These are phyloP conservation scores for Dicrostonyx torquatus DNA, from an alignment of 2,797 vertebrate species.

Conservation along the genomic window DNA sequence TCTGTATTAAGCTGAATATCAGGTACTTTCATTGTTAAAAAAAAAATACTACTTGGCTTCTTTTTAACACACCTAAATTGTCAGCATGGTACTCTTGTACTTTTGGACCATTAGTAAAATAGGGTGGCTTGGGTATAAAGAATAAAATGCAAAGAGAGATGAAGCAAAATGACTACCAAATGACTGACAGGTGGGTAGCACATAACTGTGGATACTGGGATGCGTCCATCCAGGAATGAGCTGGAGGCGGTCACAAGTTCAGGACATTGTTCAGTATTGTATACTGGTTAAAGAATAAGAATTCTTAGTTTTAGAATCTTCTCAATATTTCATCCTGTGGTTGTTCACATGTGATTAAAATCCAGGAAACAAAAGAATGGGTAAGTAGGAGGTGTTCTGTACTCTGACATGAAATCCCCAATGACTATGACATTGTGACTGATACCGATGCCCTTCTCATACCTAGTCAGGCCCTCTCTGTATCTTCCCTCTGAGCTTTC, in stretches of 20 bases:
- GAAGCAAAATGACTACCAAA: too few species aligned
- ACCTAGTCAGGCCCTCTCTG: not conserved
- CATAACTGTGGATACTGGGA: accelerated
- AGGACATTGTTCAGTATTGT: not conserved
- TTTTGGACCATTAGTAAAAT: not conserved
- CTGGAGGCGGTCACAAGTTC: not conserved
- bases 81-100: not conserved
- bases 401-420: not conserved
- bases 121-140: not conserved
- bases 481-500: not conserved
- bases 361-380: not conserved
- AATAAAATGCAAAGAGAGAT: not conserved
- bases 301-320: not conserved
- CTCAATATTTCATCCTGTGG: not conserved
- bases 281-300: too few species aligned
- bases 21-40: not conserved
- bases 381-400: not conserved
- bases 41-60: not conserved
- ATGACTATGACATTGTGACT: not conserved
- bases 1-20: not conserved
- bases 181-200: too few species aligned
- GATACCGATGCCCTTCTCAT: not conserved
- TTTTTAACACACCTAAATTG: not conserved
- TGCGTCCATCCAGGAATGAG: not conserved
- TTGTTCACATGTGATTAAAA: not conserved